Evolutionary conservation across 2,888 invertebrate species (phyloP), one percentile per base, ranked within the genome.

Genomic region (Thera obeliscata): DNA sequence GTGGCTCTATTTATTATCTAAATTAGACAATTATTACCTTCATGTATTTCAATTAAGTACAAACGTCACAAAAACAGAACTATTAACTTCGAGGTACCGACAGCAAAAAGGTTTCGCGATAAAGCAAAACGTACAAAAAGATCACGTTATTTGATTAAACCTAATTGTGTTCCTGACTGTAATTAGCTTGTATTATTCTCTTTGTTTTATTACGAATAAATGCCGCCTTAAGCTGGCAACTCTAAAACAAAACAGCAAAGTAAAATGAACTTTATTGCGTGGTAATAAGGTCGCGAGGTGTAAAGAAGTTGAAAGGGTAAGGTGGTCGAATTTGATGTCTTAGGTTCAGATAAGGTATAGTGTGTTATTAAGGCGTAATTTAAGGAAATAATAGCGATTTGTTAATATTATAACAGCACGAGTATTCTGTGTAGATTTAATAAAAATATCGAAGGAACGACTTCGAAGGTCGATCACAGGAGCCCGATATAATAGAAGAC

Each of bases 181-280:
- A 91, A 93, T 93, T 93, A 93, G 89, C 89, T 88, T 85, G 86
- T 91, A 91, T 90, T 87, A 88, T 86, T 89, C 88, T 89, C 88
- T 91, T 92, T 92, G 90, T 92, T 91, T 90, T 90, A 89, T 89
- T 87, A 87, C 85, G 78, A 82, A 85, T 80, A 79, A 73, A 77
- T 77, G 80, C 86, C 73, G 82, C 78, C 33, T 74, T 79, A 72
- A 6, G 6, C 36, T 61, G 64, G 62, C 75, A 64, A 3, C 50
- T 70, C 8, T 22, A 57, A n/a, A 63, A 73, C 48, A 69, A 0
- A 60, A 57, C 66, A 36, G 58, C 65, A 74, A 46, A 67, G 55
- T 12, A 85, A 82, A 71, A 66, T 78, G 59, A 70, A 77, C 85
- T 78, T 74, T 88, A 84, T 76, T 2, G 0, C 7, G 1, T 57